Base-by-base conservation (phyloP, 2,113 vertebrate genomes). In the Vulpes lagopus region DNA sequence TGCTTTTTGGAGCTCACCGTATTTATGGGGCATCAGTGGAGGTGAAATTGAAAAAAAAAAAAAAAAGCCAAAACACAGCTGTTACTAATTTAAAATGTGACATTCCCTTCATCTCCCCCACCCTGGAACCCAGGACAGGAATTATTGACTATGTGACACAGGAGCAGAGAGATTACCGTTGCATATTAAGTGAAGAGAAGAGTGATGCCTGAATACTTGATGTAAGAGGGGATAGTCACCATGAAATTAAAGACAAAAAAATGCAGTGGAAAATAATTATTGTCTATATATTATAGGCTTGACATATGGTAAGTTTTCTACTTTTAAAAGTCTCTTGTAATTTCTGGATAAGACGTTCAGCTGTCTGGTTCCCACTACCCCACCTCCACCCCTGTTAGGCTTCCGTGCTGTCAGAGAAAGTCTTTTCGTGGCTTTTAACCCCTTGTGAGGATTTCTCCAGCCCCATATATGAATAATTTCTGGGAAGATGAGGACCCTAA, bases 71-170 rank as follows among this genome's bases (percentile, higher is more conserved):
- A 92, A 93, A 94, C 94, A 97, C 95, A 97, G 94, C 95, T 94
- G 92, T 97, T 95, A 94, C 96, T 90, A 67, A 96, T 98, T 97
- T 96, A 84, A 95, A 96, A 97, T 82, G 94, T 97, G 94, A 35
- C 87, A 85, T 78, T 76, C 92, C 53, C 55, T 49, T 90, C 78
- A 11, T 74, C 78, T 49, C 74, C 32, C 51, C 79, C 85, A 0
- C 69, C 84, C 92, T 76, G 60, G 95, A 84, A 97, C 81, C 43
- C 59, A 95, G 95, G 91, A 97, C 93, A 95, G 97, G 96, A 96
- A 93, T 96, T 98, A 98, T 97, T 98, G 98, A 98, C 76, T 96
- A 97, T 98, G 97, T 98, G 98, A 98, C 98, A 98, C 2, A 22
- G 85, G 92, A 69, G 23, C 96, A 98, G 97, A 98, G 93, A 94